Percentiles rank a stretch among this genome's conserved stretches.
Conservation (phyloP, 2,797 vertebrate genomes). For the Oryzias sinensis region DNA sequence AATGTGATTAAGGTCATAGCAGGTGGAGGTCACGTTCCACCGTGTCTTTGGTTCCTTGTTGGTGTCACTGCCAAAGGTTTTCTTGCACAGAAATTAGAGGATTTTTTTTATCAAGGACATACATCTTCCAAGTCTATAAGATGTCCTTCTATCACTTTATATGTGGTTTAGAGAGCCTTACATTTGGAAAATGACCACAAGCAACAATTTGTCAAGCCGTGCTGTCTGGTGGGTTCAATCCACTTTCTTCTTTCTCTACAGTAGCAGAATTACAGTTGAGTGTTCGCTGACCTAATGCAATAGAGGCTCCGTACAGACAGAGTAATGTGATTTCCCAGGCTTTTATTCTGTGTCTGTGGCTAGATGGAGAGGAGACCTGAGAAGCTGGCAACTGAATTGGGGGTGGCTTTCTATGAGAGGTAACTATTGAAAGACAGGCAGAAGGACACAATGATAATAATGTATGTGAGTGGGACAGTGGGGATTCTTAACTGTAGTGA, state of each 20-base stretch:
- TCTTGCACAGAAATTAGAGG: constrained; percentile 36
- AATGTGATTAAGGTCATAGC: constrained; percentile 34
- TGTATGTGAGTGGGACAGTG: constrained; percentile 38
- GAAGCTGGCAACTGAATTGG: constrained; percentile 68
- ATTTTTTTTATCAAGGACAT: constrained; percentile 45
- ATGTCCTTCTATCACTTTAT: constrained; percentile 41
- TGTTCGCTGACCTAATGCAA: constrained; percentile 74
- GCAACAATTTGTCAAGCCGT: constrained; percentile 67
- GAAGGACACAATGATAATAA: constrained; percentile 29
- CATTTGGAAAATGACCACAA: constrained; percentile 69
- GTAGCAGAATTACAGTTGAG: constrained; percentile 74
- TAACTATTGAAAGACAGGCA: constrained; percentile 26
- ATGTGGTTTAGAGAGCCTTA: constrained; percentile 49
- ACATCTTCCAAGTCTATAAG: constrained; percentile 48
- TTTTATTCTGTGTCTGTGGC: constrained; percentile 76
- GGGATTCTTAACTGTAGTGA: constrained; percentile 27
- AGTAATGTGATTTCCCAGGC: constrained; percentile 75
- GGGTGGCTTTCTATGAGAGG: constrained; percentile 37
- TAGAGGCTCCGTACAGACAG: constrained; percentile 65
- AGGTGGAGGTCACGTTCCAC: constrained; percentile 42
- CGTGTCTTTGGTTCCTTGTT: constrained; percentile 31
- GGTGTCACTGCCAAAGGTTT: constrained; percentile 27
- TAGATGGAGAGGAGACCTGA: constrained; percentile 61
- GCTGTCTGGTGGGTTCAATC: constrained; percentile 61
- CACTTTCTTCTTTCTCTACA: constrained; percentile 63